These are phyloP conservation scores for Mylabris sibirica DNA, from an alignment of 2,888 invertebrate genomes.

Conservation along the genomic window DNA sequence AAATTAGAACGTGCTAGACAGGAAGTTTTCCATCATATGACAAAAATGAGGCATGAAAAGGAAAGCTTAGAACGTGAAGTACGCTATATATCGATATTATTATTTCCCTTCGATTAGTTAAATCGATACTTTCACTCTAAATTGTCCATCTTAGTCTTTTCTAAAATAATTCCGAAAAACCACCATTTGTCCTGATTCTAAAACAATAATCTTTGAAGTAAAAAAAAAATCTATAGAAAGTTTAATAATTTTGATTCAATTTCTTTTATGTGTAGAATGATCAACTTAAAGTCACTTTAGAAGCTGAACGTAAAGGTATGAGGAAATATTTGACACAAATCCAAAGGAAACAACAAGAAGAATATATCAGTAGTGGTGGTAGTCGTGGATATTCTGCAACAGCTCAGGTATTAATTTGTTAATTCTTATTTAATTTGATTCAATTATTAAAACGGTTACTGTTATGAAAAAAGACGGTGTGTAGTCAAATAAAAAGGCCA, in stretches of 20 bases:
- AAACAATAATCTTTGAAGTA: neutral
- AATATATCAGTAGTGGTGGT: neutral
- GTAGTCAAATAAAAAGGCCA: constrained; percentile 32
- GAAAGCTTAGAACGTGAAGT: constrained; percentile 67
- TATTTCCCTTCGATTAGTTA: constrained; percentile 7
- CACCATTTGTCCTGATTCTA: neutral
- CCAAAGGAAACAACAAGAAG: constrained; percentile 54
- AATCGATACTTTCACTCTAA: neutral
- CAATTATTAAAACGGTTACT: neutral
- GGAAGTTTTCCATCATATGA: constrained; percentile 68
- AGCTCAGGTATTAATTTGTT: constrained; percentile 37
- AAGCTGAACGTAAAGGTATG: constrained; percentile 63
- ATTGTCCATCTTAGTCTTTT: neutral
- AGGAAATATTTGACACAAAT: constrained; percentile 58
- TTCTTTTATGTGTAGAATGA: constrained; percentile 64
- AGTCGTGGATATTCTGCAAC: constrained; percentile 3
- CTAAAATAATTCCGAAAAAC: neutral
- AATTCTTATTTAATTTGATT: neutral
- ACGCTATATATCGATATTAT: constrained; percentile 35
- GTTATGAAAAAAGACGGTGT: constrained; percentile 17
- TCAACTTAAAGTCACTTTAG: constrained; percentile 65
- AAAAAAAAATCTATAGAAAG: too few species aligned
- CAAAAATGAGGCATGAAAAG: constrained; percentile 66
- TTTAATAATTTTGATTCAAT: neutral
- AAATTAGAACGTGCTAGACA: constrained; percentile 67